Conservation (phyloP, 2,888 invertebrate species). For the Tillus elongatus region DNA sequence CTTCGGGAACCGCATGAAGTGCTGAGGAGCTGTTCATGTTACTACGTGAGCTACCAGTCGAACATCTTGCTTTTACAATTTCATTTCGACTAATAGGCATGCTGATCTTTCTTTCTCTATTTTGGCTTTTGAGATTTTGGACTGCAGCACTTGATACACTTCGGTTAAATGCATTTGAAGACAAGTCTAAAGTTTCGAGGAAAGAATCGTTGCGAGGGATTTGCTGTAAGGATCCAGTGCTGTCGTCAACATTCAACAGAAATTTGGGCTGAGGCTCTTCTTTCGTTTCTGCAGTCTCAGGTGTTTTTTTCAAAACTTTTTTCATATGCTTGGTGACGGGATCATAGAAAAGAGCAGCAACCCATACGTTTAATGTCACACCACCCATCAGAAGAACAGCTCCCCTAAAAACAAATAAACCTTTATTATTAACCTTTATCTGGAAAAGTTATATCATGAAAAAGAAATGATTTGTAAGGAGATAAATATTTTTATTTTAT, state of each 20-base stretch:
- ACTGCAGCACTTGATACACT: slow-evolving; percentile 67
- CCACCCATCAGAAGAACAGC: slow-evolving; percentile 75
- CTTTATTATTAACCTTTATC: too few species aligned
- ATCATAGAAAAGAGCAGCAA: slow-evolving; percentile 74
- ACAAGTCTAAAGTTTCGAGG: slow-evolving; percentile 31
- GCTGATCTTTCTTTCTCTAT: slow-evolving; percentile 50
- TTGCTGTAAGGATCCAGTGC: slow-evolving; percentile 33
- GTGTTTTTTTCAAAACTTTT: slow-evolving; percentile 44
- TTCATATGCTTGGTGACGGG: slow-evolving; percentile 76
- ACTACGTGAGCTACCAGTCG: slow-evolving; percentile 26
- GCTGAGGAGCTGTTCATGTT: slow-evolving; percentile 35
- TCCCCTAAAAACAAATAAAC: slow-evolving; percentile 49
- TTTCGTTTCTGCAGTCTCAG: slow-evolving; percentile 36
- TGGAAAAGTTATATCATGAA: too few species aligned
- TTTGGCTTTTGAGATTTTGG: slow-evolving; percentile 45
- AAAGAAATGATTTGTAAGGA: too few species aligned
- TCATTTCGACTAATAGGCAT: slow-evolving; percentile 46
- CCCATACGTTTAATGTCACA: slow-evolving; percentile 73
- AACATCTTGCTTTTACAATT: slow-evolving; percentile 32
- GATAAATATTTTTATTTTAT: too few species aligned
- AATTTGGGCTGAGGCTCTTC: slow-evolving; percentile 38
- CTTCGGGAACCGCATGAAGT: slow-evolving; percentile 63
- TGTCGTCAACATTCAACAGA: slow-evolving; percentile 37
- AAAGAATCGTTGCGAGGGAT: slow-evolving; percentile 36
- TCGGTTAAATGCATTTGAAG: slow-evolving; percentile 47